These are phyloP conservation scores for Antedon mediterranea DNA, from an alignment of 53 echinoderm and acorn worm species.

Conservation along the genomic window DNA sequence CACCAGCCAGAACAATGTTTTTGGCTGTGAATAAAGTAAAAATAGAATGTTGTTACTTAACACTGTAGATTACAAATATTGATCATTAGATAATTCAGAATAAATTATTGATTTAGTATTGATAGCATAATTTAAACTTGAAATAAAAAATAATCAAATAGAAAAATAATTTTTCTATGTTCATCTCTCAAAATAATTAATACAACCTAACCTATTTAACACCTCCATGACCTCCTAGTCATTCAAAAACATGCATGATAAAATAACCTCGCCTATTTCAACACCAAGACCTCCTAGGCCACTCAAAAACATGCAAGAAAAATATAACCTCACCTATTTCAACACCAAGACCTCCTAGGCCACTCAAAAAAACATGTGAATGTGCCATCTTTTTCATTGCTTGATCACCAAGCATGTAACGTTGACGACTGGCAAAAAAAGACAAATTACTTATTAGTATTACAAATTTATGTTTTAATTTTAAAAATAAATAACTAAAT, in stretches of 20 bases:
- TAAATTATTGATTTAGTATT: too few relatives aligned
- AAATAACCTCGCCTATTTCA: slow-evolving; percentile 60
- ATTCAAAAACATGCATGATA: slow-evolving; percentile 75
- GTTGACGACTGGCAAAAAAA: slow-evolving; percentile 91
- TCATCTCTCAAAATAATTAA: neutral
- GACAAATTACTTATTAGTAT: too few relatives aligned
- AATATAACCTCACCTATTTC: slow-evolving; percentile 60
- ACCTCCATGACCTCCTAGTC: slow-evolving; percentile 86
- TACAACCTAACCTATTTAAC: neutral
- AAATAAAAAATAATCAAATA: too few relatives aligned
- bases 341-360: slow-evolving; percentile 83
- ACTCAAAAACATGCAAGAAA: slow-evolving; percentile 81
- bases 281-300: slow-evolving; percentile 90
- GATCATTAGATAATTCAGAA: too few relatives aligned
- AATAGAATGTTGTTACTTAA: too few relatives aligned
- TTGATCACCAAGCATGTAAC: slow-evolving; percentile 83
- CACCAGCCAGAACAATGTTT: slow-evolving; percentile 78
- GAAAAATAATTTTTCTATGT: too few relatives aligned
- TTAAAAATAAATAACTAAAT: too few relatives aligned
- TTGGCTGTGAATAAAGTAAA: slow-evolving; percentile 73
- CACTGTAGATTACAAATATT: too few relatives aligned
- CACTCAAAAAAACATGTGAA: slow-evolving; percentile 84
- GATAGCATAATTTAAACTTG: too few relatives aligned
- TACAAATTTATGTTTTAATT: too few relatives aligned
- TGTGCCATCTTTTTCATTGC: slow-evolving; percentile 96